Evolutionary conservation across 2,888 invertebrate genomes (phyloP).

Genomic region (Pammene aurita): DNA sequence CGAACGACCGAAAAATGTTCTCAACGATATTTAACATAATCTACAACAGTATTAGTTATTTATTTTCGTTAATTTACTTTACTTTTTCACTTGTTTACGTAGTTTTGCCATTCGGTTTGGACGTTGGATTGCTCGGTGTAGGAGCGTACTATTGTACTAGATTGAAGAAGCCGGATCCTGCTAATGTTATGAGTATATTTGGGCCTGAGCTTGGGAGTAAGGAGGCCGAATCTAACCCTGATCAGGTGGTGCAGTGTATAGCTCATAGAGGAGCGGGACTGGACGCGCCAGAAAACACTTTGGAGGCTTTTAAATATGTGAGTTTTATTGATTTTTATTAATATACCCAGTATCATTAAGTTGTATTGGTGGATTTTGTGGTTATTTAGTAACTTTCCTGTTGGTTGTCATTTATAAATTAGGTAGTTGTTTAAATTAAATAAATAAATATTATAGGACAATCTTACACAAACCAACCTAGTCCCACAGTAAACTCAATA

Average conservation of each 20-base stretch:
- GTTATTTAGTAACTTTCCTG: neutral
- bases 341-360: too few species aligned
- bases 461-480: too few species aligned
- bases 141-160: slow-evolving; percentile 68
- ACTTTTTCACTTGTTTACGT: slow-evolving; percentile 63
- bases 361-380: slow-evolving; percentile 18
- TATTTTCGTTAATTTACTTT: slow-evolving; percentile 56
- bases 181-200: slow-evolving; percentile 75
- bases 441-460: too few species aligned
- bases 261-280: slow-evolving; percentile 90
- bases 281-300: slow-evolving; percentile 92
- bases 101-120: slow-evolving; percentile 73
- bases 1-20: slow-evolving; percentile 69
- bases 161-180: slow-evolving; percentile 68
- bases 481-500: too few species aligned
- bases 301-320: slow-evolving; percentile 88
- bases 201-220: slow-evolving; percentile 78
- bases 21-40: slow-evolving; percentile 57
- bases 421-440: too few species aligned
- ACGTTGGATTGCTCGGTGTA: slow-evolving; percentile 66
- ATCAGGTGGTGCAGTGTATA: slow-evolving; percentile 83
- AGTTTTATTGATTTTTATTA: slow-evolving; percentile 54
- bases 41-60: slow-evolving; percentile 59
- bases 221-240: slow-evolving; percentile 69
- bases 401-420: neutral